Percentiles rank a stretch among this genome's conserved stretches.
phyloP scores from a whole-genome alignment of 2,113 vertebrate genomes.

The Xenopus tropicalis region DNA sequence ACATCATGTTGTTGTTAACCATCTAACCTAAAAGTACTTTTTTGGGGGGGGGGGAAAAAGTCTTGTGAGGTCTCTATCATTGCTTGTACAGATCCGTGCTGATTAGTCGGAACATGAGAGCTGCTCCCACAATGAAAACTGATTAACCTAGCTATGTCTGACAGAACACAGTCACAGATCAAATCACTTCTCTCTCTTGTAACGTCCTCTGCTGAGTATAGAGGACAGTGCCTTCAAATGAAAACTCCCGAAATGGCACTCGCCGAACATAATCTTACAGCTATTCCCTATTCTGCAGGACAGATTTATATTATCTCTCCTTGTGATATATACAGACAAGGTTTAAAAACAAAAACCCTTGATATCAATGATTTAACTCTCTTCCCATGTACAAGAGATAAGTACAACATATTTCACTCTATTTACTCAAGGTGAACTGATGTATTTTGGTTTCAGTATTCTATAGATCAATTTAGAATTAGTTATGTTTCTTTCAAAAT shows the following conservation, averaged over 20 bases:
- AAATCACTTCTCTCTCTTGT: slow-evolving; percentile 4
- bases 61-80: slow-evolving; percentile 1
- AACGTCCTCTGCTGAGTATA: slow-evolving; percentile 9
- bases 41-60: background rate
- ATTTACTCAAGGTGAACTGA: background rate
- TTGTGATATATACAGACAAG: background rate
- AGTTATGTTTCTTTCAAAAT: too few relatives aligned
- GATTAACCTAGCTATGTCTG: slow-evolving; percentile 9
- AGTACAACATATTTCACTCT: background rate
- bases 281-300: slow-evolving; percentile 1
- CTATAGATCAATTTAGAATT: too few relatives aligned
- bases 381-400: background rate
- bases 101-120: background rate
- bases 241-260: background rate
- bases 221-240: background rate
- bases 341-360: background rate
- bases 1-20: background rate
- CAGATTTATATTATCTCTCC: slow-evolving; percentile 6
- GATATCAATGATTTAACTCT: slow-evolving; percentile 10
- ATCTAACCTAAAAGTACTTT: slow-evolving; percentile 10
- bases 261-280: background rate
- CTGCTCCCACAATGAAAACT: slow-evolving; percentile 8
- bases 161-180: slow-evolving; percentile 13
- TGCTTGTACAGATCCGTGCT: background rate
- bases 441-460: too few relatives aligned